These are phyloP conservation scores for Porites divaricata DNA, from an alignment of 92 coral and sea anemone genomes.

Conservation along the genomic window DNA sequence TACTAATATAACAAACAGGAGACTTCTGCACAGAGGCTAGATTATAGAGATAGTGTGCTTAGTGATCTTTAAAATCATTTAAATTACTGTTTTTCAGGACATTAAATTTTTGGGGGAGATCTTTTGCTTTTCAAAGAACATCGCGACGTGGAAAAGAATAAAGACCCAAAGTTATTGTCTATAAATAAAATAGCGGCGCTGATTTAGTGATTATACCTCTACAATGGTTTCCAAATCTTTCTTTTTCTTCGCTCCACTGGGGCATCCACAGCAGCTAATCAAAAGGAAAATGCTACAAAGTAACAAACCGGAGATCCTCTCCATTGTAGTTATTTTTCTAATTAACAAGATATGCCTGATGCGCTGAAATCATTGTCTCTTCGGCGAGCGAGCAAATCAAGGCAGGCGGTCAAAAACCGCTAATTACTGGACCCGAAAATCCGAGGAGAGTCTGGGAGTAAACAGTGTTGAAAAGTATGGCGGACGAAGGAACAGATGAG, in stretches of 20 bases:
- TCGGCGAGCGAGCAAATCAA: background rate
- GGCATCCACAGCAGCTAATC: background rate
- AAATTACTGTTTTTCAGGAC: too few species aligned
- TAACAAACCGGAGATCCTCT: background rate
- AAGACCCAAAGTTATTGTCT: too few species aligned
- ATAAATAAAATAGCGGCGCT: background rate
- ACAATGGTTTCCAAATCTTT: constrained; percentile 73
- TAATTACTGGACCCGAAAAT: constrained; percentile 23
- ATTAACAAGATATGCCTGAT: background rate
- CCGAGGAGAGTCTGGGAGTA: background rate
- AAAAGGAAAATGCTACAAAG: constrained; percentile 28
- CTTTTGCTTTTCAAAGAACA: too few species aligned
- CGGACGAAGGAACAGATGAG: constrained; percentile 57
- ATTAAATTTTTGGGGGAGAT: too few species aligned
- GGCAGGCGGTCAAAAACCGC: constrained; percentile 29
- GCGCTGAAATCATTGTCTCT: background rate
- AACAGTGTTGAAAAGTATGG: constrained; percentile 50
- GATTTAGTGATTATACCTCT: constrained; percentile 58
- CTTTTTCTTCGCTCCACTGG: constrained; percentile 65
- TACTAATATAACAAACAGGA: too few species aligned
- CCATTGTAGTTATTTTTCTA: constrained; percentile 26
- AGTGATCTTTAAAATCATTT: too few species aligned
- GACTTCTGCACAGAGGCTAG: too few species aligned
- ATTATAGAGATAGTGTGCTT: too few species aligned
- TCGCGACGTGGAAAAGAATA: too few species aligned